Conservation (phyloP, 2,888 invertebrate genomes). For the Erebia palarica region DNA sequence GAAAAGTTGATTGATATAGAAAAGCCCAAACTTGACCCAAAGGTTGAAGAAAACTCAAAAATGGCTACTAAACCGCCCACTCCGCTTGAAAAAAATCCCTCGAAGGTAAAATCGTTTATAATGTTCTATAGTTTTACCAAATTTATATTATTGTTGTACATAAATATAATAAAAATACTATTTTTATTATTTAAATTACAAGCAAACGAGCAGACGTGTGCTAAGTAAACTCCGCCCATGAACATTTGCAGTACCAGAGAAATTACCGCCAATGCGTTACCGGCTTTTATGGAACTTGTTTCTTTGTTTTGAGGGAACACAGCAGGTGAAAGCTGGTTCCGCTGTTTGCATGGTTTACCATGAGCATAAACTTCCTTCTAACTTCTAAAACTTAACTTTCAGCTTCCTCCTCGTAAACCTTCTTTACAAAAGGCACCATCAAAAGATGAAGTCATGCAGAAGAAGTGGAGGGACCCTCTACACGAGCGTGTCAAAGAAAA, state of each 20-base stretch:
- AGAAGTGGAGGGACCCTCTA: conserved; percentile 79
- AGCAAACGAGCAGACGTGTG: too few species aligned
- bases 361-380: conserved; percentile 23
- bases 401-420: conserved; percentile 76
- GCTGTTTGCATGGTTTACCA: too few species aligned
- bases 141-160: not conserved
- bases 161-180: not conserved
- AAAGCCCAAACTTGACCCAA: conserved; percentile 44
- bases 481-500: conserved; percentile 79
- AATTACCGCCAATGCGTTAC: too few species aligned
- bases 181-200: too few species aligned
- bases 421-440: conserved; percentile 74
- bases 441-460: conserved; percentile 72
- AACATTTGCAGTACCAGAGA: too few species aligned
- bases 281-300: too few species aligned
- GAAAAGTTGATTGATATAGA: conserved; percentile 39
- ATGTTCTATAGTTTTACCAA: conserved; percentile 8
- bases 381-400: conserved; percentile 31
- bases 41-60: conserved; percentile 60
- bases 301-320: too few species aligned
- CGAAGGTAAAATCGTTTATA: conserved; percentile 58
- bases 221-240: too few species aligned
- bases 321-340: too few species aligned
- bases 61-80: conserved; percentile 77
- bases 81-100: conserved; percentile 65